phyloP scores from a whole-genome alignment of 2,113 vertebrate genomes.

The Muntiacus reevesi region DNA sequence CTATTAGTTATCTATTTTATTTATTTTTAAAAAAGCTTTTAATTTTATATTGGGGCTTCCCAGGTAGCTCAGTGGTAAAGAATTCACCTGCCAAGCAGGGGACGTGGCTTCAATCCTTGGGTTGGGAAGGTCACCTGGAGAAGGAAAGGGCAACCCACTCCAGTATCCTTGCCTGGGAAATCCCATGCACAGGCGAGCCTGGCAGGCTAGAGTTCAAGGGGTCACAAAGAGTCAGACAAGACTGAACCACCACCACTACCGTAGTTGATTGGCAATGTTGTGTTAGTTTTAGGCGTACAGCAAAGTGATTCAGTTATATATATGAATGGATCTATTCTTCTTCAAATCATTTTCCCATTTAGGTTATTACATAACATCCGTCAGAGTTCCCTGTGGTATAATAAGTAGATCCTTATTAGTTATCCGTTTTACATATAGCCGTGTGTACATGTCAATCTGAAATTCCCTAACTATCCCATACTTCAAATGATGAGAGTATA shows the following conservation, averaged over 20 bases:
- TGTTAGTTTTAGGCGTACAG: neutral
- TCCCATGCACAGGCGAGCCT: neutral
- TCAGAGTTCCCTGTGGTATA: neutral
- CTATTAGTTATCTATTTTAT: neutral
- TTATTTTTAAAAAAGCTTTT: neutral
- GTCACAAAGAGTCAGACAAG: neutral
- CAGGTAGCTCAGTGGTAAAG: neutral
- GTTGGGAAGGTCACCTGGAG: neutral
- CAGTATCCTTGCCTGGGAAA: neutral
- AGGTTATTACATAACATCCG: neutral
- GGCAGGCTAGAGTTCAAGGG: neutral
- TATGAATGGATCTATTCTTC: neutral
- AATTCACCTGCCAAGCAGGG: neutral
- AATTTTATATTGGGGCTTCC: neutral
- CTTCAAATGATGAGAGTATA: neutral
- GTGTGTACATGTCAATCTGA: neutral
- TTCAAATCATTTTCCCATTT: neutral
- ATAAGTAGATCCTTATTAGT: neutral
- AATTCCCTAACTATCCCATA: neutral
- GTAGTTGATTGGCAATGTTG: neutral
- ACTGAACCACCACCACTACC: neutral
- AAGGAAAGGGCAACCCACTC: neutral
- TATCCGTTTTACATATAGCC: neutral
- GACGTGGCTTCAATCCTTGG: fast-evolving
- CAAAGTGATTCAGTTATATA: neutral